Percentiles rank a stretch among this genome's conserved stretches.
Evolutionary conservation across 2,797 vertebrate species (phyloP).

Genomic region (Pseudochaenichthys georgianus): DNA sequence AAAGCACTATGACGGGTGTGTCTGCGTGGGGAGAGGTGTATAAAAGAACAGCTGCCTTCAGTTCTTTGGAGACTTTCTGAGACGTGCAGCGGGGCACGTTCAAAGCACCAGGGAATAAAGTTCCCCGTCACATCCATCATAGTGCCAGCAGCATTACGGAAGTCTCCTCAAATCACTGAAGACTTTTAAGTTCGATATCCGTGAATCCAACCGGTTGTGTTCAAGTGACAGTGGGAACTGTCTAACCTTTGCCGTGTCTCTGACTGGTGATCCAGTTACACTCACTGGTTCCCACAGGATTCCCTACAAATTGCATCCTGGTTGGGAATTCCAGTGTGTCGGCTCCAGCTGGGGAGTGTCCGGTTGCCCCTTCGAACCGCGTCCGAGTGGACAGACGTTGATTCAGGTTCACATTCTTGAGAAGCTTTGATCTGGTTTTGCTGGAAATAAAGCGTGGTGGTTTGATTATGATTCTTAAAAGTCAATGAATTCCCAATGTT

Average conservation of each 20-base stretch:
- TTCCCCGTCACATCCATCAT: not conserved
- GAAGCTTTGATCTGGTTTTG: conserved; percentile 17
- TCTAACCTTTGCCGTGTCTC: conserved; percentile 41
- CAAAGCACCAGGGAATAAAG: not conserved
- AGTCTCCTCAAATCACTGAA: not conserved
- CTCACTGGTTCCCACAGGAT: conserved; percentile 57
- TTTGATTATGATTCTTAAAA: not conserved
- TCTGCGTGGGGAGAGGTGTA: not conserved
- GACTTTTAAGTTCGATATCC: not conserved
- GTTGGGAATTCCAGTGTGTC: conserved; percentile 59
- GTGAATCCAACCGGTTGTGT: conserved; percentile 7
- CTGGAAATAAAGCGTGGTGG: not conserved
- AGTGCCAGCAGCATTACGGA: not conserved
- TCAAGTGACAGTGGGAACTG: conserved; percentile 32
- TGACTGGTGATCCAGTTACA: conserved; percentile 52
- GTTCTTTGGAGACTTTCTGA: not conserved
- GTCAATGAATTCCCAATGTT: conserved; percentile 27
- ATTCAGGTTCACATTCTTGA: conserved; percentile 29
- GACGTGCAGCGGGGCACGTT: not conserved
- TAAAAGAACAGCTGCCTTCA: not conserved
- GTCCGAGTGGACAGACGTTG: conserved; percentile 21
- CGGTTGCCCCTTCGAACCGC: conserved; percentile 17
- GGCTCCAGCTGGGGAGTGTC: conserved; percentile 54
- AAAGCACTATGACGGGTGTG: not conserved
- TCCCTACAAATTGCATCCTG: conserved; percentile 38